phyloP scores from a whole-genome alignment of 1,140 invertebrate genomes.

The Leptonema lineaticorne region DNA sequence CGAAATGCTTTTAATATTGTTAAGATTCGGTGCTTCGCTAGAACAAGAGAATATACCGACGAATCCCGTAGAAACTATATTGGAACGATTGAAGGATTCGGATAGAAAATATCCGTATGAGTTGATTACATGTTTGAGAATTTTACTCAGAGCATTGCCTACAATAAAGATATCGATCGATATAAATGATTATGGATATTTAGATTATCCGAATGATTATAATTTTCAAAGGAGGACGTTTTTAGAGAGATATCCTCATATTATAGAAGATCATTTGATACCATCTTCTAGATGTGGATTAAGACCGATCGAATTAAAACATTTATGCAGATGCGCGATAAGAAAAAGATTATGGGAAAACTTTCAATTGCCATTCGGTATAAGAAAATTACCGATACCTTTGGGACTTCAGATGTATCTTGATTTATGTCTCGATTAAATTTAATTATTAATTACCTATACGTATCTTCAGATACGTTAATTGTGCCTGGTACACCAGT shows the following conservation, averaged over 20 bases:
- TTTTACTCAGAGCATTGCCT: conserved; percentile 65
- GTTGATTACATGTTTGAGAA: conserved; percentile 64
- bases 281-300: conserved; percentile 55
- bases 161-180: conserved; percentile 49
- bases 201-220: conserved; percentile 49
- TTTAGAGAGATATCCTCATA: conserved; percentile 63
- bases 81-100: conserved; percentile 66
- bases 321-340: conserved; percentile 66
- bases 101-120: conserved; percentile 65
- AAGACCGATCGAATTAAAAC: conserved; percentile 55
- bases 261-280: conserved; percentile 64
- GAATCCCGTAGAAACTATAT: conserved; percentile 58
- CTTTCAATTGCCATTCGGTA: conserved; percentile 71
- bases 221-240: conserved; percentile 57
- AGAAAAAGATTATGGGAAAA: conserved; percentile 65
- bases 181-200: conserved; percentile 45
- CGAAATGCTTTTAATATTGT: conserved; percentile 70
- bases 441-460: conserved; percentile 74
- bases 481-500: conserved; percentile 88
- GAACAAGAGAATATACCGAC: conserved; percentile 53
- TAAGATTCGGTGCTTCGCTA: conserved; percentile 67
- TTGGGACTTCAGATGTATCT: conserved; percentile 65
- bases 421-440: conserved; percentile 70
- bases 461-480: conserved; percentile 92
- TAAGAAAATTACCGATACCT: conserved; percentile 66